phyloP scores from a whole-genome alignment of 2,797 vertebrate species.

The Enteromius fasciolatus region DNA sequence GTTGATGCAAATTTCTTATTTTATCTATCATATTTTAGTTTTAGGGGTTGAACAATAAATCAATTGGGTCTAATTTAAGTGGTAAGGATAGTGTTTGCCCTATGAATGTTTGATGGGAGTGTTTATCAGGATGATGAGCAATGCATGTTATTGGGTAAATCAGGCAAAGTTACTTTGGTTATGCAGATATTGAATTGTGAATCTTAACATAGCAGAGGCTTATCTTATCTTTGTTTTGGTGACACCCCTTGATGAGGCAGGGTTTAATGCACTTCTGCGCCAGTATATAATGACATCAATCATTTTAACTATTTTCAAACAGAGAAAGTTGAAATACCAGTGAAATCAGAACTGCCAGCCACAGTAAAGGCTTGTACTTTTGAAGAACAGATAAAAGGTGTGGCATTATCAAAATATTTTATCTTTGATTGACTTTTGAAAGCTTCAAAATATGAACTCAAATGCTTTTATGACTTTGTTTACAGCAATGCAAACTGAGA shows the following conservation, averaged over 20 bases:
- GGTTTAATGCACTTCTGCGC: background rate
- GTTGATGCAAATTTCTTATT: background rate
- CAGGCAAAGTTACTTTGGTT: background rate
- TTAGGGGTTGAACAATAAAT: no score
- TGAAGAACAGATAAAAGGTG: constrained; percentile 92
- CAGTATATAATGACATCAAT: background rate
- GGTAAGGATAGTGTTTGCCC: background rate
- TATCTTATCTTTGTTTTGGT: background rate
- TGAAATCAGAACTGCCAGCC: constrained; percentile 92
- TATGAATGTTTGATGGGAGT: background rate
- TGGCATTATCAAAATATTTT: constrained; percentile 46
- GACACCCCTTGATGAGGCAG: background rate
- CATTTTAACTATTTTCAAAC: constrained; percentile 51
- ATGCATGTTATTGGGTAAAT: background rate
- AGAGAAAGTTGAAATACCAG: constrained; percentile 82
- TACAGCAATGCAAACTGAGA: constrained; percentile 67
- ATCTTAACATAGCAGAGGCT: background rate
- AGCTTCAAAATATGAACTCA: background rate
- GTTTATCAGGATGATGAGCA: background rate
- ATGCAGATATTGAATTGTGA: background rate
- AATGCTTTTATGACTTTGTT: constrained; percentile 33
- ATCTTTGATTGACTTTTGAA: background rate
- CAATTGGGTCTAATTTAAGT: no score
- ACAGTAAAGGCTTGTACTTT: constrained; percentile 91
- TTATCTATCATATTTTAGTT: background rate